Evolutionary conservation across 2,888 invertebrate species (phyloP).

Genomic region (Rhyacophila evoluta): DNA sequence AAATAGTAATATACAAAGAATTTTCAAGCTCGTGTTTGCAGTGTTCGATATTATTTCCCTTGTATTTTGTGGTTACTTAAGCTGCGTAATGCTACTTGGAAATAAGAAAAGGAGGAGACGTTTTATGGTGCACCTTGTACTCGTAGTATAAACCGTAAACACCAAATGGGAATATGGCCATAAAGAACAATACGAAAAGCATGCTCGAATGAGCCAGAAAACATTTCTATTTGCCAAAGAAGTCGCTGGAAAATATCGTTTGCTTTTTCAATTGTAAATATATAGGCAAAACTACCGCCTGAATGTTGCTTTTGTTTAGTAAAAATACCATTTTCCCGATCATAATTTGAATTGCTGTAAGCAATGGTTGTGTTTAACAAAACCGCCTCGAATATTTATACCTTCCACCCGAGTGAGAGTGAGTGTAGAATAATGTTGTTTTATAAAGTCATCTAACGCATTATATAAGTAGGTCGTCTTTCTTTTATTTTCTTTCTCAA

Average conservation of each 20-base stretch:
- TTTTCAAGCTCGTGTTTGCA: background rate
- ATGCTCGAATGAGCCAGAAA: background rate
- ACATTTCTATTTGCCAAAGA: background rate
- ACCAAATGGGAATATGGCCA: background rate
- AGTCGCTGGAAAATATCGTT: background rate
- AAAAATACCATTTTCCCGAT: too few species aligned
- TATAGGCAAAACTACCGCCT: background rate
- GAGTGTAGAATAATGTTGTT: too few species aligned
- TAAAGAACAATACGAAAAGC: background rate
- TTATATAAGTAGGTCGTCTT: too few species aligned
- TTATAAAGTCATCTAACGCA: too few species aligned
- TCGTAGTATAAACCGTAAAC: too few species aligned
- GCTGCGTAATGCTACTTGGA: background rate
- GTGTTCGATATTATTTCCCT: background rate
- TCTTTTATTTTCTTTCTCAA: too few species aligned
- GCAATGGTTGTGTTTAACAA: too few species aligned
- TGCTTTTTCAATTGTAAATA: background rate
- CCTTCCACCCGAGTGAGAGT: too few species aligned
- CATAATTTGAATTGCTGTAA: too few species aligned
- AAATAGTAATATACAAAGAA: background rate
- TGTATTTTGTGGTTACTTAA: background rate
- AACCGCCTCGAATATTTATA: too few species aligned
- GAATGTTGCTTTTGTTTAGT: too few species aligned
- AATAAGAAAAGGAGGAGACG: background rate
- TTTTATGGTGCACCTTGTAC: background rate